Conservation (phyloP, 2,888 invertebrate genomes). For the Drosophila colorata region DNA sequence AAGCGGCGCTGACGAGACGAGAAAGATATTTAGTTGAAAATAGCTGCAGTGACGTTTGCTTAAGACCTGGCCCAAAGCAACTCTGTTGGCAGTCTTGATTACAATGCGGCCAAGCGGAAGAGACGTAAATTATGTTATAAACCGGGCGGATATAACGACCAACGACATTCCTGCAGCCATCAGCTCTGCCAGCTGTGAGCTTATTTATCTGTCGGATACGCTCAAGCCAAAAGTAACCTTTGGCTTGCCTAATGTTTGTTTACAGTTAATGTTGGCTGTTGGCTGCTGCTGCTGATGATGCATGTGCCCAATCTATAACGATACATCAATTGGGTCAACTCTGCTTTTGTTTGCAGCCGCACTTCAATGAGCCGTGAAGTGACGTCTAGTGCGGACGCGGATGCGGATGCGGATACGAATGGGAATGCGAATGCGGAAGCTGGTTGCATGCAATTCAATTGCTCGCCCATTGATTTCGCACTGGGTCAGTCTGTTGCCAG, state of each 20-base stretch:
- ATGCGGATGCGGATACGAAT: slow-evolving; percentile 30
- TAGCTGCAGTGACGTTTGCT: slow-evolving; percentile 43
- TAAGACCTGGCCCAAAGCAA: slow-evolving; percentile 34
- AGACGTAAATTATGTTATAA: slow-evolving; percentile 74
- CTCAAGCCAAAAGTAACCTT: slow-evolving; percentile 32
- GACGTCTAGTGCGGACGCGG: slow-evolving; percentile 35
- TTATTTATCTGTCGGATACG: slow-evolving; percentile 37
- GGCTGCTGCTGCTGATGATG: slow-evolving; percentile 20
- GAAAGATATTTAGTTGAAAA: slow-evolving; percentile 39
- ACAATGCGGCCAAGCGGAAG: slow-evolving; percentile 69
- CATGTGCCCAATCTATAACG: slow-evolving; percentile 28
- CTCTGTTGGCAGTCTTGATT: slow-evolving; percentile 54
- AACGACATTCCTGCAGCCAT: slow-evolving; percentile 12
- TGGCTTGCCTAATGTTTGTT: slow-evolving; percentile 31
- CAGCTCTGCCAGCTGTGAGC: slow-evolving; percentile 11
- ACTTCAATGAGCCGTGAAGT: slow-evolving; percentile 65
- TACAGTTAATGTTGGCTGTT: slow-evolving; percentile 4
- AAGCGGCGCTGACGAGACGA: slow-evolving; percentile 9
- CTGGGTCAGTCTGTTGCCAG: slow-evolving; percentile 55
- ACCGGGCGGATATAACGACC: slow-evolving; percentile 51
- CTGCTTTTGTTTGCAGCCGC: slow-evolving; percentile 36
- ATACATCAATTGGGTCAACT: slow-evolving; percentile 66
- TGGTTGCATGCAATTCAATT: slow-evolving; percentile 34
- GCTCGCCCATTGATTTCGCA: slow-evolving; percentile 52
- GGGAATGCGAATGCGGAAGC: slow-evolving; percentile 42